phyloP scores from a whole-genome alignment of 2,888 invertebrate species.

The Apodemia hepburni region DNA sequence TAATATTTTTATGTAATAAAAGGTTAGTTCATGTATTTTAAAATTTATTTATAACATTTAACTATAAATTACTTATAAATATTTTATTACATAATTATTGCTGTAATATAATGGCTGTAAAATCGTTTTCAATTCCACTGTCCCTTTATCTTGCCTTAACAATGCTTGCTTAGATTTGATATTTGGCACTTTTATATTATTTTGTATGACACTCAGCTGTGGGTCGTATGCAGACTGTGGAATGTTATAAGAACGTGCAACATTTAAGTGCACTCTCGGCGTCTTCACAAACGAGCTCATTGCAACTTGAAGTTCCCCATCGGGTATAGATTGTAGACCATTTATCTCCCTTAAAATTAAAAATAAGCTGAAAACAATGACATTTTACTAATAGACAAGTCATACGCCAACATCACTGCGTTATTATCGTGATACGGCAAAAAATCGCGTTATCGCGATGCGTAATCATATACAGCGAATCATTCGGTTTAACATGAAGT shows the following conservation, averaged over 20 bases:
- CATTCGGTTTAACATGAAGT: too few relatives aligned
- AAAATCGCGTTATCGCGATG: too few relatives aligned
- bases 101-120: neutral
- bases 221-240: constrained; percentile 28
- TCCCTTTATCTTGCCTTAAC: neutral
- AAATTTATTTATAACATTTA: too few relatives aligned
- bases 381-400: too few relatives aligned
- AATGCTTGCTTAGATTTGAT: neutral
- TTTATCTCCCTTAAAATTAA: neutral
- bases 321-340: neutral
- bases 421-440: too few relatives aligned
- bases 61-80: neutral
- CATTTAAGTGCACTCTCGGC: constrained; percentile 37
- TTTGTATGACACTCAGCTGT: neutral
- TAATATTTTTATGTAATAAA: too few relatives aligned
- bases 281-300: constrained; percentile 7
- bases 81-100: constrained; percentile 3
- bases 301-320: constrained; percentile 2
- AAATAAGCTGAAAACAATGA: neutral
- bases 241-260: constrained; percentile 38
- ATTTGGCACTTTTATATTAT: constrained; percentile 4
- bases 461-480: too few relatives aligned
- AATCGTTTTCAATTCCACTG: neutral
- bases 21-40: too few relatives aligned
- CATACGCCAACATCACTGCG: too few relatives aligned